Evolutionary conservation across 2,113 vertebrate genomes (phyloP).

Genomic region (Cephalopterus ornatus): DNA sequence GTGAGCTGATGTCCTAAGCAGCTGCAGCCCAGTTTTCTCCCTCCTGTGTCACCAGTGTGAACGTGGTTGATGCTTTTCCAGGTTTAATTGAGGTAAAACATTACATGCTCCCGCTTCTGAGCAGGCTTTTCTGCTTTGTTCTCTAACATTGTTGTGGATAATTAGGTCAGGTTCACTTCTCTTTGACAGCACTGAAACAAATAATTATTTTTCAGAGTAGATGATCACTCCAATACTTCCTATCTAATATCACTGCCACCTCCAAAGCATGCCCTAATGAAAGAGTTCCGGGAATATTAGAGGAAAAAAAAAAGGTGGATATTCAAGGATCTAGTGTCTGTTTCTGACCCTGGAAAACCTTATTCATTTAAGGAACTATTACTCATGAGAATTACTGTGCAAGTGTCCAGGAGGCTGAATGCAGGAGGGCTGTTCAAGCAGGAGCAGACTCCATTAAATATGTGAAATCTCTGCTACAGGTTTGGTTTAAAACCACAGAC

Average conservation of each 20-base stretch:
- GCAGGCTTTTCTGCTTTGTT: not conserved
- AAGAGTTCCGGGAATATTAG: not conserved
- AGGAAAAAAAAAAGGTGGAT: not conserved
- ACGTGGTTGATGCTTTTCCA: not conserved
- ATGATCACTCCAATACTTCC: not conserved
- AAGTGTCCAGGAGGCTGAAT: not conserved
- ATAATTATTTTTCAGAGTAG: not conserved
- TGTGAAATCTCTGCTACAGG: not conserved
- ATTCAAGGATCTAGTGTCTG: not conserved
- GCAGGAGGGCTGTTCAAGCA: not conserved
- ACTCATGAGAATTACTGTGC: not conserved
- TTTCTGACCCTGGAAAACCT: slow-evolving; percentile 20
- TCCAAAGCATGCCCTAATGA: slow-evolving; percentile 2
- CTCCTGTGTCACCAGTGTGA: not conserved
- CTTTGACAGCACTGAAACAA: slow-evolving; percentile 12
- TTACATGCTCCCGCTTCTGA: not conserved
- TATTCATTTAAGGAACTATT: not conserved
- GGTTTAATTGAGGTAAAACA: not conserved
- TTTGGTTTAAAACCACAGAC: not conserved
- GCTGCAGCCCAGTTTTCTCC: not conserved
- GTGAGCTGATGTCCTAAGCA: not conserved
- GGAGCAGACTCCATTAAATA: not conserved
- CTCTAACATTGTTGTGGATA: not conserved
- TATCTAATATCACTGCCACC: not conserved
- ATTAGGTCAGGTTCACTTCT: not conserved